These are phyloP conservation scores for Butastur rufipennis DNA, from an alignment of 2,113 vertebrate species.

Conservation along the genomic window DNA sequence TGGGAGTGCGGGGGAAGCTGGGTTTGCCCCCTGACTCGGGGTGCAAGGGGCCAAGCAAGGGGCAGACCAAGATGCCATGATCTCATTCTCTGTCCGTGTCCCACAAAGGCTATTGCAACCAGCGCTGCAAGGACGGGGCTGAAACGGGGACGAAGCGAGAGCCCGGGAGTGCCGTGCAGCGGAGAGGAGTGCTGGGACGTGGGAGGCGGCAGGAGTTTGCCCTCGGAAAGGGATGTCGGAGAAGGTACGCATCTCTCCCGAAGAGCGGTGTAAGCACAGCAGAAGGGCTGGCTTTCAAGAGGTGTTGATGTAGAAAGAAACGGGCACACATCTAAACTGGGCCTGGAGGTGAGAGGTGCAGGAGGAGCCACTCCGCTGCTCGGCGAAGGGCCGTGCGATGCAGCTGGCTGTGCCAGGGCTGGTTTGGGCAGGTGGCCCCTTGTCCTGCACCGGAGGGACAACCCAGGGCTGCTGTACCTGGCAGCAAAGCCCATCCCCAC, in stretches of 20 bases:
- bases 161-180: background rate
- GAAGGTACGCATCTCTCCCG: fast-evolving
- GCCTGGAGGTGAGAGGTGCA: background rate
- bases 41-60: background rate
- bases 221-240: background rate
- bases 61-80: fast-evolving
- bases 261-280: background rate
- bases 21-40: background rate
- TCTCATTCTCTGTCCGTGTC: background rate
- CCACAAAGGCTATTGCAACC: background rate
- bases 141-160: background rate
- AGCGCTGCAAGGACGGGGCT: background rate
- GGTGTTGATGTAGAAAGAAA: background rate
- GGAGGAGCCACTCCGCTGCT: background rate
- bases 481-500: background rate
- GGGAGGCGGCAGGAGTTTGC: background rate
- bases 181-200: background rate
- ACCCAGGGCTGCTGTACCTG: fast-evolving
- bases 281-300: background rate
- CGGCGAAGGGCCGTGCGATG: fast-evolving
- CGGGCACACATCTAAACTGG: fast-evolving
- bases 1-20: no score
- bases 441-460: fast-evolving
- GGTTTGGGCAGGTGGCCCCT: background rate
- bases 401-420: background rate